Conservation (phyloP, 2,888 invertebrate genomes). For the Spodoptera littoralis region DNA sequence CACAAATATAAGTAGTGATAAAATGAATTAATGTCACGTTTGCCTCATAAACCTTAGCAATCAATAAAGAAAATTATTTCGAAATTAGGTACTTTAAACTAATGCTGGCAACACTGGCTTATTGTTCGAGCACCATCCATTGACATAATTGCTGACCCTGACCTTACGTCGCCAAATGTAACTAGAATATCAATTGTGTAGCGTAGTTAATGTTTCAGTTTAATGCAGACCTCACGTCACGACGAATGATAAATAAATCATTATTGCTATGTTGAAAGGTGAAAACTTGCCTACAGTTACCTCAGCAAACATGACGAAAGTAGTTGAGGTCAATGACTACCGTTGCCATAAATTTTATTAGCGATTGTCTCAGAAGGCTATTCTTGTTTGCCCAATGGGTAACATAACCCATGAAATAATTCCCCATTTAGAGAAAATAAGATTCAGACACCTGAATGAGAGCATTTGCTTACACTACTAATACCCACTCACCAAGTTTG, state of each 20-base stretch:
- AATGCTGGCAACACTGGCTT: neutral
- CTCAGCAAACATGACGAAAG: constrained; percentile 20
- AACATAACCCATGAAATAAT: neutral
- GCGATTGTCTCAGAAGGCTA: constrained; percentile 20
- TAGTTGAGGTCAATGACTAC: constrained; percentile 36
- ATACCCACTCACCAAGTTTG: too few species aligned
- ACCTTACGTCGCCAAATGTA: constrained; percentile 38
- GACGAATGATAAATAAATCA: constrained; percentile 4
- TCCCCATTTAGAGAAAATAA: too few species aligned
- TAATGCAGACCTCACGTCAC: constrained; percentile 13
- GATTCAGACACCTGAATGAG: too few species aligned
- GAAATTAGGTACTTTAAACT: too few species aligned
- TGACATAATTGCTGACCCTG: constrained; percentile 33
- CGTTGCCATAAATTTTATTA: constrained; percentile 42
- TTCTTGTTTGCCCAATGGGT: constrained; percentile 10
- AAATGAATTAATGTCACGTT: too few species aligned
- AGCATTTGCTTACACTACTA: too few species aligned
- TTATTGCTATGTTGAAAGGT: constrained; percentile 19
- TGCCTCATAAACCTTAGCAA: too few species aligned
- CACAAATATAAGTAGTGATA: too few species aligned
- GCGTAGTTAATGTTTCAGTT: neutral
- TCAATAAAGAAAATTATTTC: too few species aligned
- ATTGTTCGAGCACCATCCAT: constrained; percentile 20
- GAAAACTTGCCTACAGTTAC: constrained; percentile 5
- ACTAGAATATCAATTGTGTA: constrained; percentile 37